Base-by-base conservation (phyloP, 2,113 vertebrate species). In the Ammodytes marinus region DNA sequence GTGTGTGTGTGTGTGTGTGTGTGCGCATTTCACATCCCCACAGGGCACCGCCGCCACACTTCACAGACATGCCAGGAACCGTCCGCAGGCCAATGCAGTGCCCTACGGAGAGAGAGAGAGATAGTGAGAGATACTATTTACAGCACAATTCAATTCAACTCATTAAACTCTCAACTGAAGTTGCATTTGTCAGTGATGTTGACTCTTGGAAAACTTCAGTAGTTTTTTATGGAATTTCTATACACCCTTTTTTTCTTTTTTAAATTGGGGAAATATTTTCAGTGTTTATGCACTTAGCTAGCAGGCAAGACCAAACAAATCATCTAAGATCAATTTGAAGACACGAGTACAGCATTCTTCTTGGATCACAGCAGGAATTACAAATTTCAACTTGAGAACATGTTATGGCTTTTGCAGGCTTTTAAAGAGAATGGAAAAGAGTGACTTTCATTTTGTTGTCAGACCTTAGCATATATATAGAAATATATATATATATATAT, bases 31-130 rank as follows among this genome's bases (percentile, higher is more conserved):
- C 82, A 68, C 76, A 71, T 93, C 93, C 91, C 92, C 90, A 92
- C 92, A 92, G 92, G 93, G 91, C 93, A 94, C 86, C 86, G 86
- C 86, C 86, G 86, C 84, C 87, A 88, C 91, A 93, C 91, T 91
- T 91, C 90, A 90, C 91, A 92, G 88, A 90, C 91, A 82, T 88
- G 87, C 91, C 91, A 89, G 92, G 89, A 93, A 88, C 84, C 91
- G 80, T 93, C 91, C 89, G 90, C 92, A 91, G 93, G 92, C 91
- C 92, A 92, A 89, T 57, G 86, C 88, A 80, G 86, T 86, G 91
- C 91, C 89, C 88, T 87, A 79, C 81, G 82, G 91, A 90, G 90
- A 91, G 67, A 82, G 69, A 89, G 84, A 88, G 27, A 27, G 27
- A 27, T 27, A 27, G 27, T 27, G 27, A 91, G 67, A 82, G 69